Evolutionary conservation across 2,888 invertebrate genomes (phyloP).

Genomic region (Lypha dubia): DNA sequence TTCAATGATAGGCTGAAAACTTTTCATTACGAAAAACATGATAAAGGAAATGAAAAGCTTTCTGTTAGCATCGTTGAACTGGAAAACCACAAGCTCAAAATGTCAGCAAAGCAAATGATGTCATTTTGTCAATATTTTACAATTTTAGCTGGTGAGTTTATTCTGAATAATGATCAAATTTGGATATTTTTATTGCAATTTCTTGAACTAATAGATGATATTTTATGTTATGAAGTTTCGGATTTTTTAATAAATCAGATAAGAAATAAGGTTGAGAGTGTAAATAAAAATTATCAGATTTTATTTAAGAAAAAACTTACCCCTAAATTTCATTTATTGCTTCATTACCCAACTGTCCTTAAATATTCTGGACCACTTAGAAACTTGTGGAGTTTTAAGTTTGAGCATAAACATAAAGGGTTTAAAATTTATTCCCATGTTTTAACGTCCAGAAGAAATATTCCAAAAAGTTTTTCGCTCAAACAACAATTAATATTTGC

Average conservation of each 20-base stretch:
- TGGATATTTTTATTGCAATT: not conserved
- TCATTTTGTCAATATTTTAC: not conserved
- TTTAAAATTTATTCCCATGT: constrained; percentile 3
- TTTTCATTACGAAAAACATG: not conserved
- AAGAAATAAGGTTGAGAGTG: not conserved
- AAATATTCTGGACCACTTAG: not conserved
- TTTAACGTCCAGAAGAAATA: not conserved
- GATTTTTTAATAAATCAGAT: not conserved
- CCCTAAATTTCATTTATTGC: not conserved
- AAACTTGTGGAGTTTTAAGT: constrained; percentile 6
- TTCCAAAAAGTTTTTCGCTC: not conserved
- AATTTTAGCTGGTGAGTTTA: not conserved
- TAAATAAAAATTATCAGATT: not conserved
- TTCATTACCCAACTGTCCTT: not conserved
- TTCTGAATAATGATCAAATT: not conserved
- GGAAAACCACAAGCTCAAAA: not conserved
- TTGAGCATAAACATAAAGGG: not conserved
- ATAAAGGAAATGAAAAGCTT: not conserved
- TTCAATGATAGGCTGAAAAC: no score
- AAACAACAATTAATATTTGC: not conserved
- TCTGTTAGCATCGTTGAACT: not conserved
- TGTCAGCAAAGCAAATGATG: constrained; percentile 9
- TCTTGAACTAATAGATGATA: constrained; percentile 2
- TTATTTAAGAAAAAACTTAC: constrained; percentile 12
- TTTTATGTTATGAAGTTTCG: constrained; percentile 5